These are phyloP conservation scores for Tuta absoluta DNA, from an alignment of 2,888 invertebrate genomes.

Conservation along the genomic window DNA sequence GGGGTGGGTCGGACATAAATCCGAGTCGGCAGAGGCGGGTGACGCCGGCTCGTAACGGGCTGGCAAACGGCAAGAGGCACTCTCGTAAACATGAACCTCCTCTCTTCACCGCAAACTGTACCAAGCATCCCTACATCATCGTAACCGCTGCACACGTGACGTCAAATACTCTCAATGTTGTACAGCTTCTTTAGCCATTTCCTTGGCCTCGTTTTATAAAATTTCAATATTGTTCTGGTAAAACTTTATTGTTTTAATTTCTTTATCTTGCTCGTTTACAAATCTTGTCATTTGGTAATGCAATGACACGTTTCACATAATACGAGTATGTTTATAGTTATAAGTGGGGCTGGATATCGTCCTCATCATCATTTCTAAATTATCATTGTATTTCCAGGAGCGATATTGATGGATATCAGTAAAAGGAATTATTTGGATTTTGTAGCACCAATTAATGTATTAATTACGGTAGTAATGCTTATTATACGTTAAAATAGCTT, in stretches of 20 bases:
- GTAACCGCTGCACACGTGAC: constrained; percentile 18
- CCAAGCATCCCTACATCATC: constrained; percentile 23
- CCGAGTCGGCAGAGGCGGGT: constrained; percentile 55
- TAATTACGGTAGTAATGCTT: constrained; percentile 2
- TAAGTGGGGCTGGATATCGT: neutral
- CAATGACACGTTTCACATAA: too few relatives aligned
- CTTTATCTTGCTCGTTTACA: neutral
- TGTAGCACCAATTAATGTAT: constrained; percentile 8
- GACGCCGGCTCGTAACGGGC: constrained; percentile 62
- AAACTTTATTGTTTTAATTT: too few relatives aligned
- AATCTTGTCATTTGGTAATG: too few relatives aligned
- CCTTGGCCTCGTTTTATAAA: too few relatives aligned
- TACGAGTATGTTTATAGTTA: too few relatives aligned
- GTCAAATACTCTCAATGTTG: neutral
- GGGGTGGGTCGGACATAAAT: constrained; percentile 62
- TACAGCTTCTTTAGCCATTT: neutral
- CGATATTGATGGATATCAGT: neutral
- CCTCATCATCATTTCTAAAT: constrained; percentile 11
- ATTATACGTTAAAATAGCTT: too few relatives aligned
- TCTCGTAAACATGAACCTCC: constrained; percentile 63
- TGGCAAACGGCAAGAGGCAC: constrained; percentile 52
- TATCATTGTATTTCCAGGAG: neutral
- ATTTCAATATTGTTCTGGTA: too few relatives aligned
- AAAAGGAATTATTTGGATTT: constrained; percentile 9
- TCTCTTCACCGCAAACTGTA: constrained; percentile 28